Evolutionary conservation across 53 echinoderm and acorn worm genomes (phyloP), one percentile per base, ranked within the genome.

Genomic region (Holothuria scabra): DNA sequence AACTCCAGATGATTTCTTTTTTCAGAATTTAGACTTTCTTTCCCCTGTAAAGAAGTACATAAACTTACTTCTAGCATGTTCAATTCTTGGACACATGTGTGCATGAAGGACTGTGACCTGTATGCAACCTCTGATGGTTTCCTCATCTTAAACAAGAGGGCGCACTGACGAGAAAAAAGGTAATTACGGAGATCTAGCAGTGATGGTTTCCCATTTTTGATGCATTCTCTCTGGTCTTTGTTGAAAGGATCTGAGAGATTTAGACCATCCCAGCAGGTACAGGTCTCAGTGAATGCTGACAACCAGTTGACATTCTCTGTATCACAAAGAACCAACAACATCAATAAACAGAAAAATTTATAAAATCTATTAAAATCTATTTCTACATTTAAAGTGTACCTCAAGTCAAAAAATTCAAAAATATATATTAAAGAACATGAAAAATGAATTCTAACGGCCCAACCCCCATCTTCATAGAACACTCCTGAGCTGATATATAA

Each of bases 141-240:
- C 68, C 94, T 84, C 59, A 99, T 62, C 25, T 68, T 52, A 29
- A 95, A 91, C 41, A 99, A 80, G 29, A 99, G 87, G 46, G 89
- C 85, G 30, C 94, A 91, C 88, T 99, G 99, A 18, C 99, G 85
- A 13, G 95, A 93, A 66, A 99, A 99, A 56, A 99, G 91, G 76
- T 99, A 99, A 62, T 99, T 99, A 28, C 99, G 89, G n/a, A 99
- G 87, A 60, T 99, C 99, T 57, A 99, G 89, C 0, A 99, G 89
- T 3, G 94, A 87, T 6, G 94, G 92, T 57, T 91, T 89, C 16
- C 95, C 99, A 21, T 65, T 84, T 72, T 83, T 87, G 9, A 99
- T 84, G 12, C 89, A 56, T 30, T 82, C 75, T 19, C 94, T 76
- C 35, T 88, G 85, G 12, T 90, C 81, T 61, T 87, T 86, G 62